These are phyloP conservation scores for Ursus arctos DNA, from an alignment of 2,113 vertebrate species.

Conservation along the genomic window DNA sequence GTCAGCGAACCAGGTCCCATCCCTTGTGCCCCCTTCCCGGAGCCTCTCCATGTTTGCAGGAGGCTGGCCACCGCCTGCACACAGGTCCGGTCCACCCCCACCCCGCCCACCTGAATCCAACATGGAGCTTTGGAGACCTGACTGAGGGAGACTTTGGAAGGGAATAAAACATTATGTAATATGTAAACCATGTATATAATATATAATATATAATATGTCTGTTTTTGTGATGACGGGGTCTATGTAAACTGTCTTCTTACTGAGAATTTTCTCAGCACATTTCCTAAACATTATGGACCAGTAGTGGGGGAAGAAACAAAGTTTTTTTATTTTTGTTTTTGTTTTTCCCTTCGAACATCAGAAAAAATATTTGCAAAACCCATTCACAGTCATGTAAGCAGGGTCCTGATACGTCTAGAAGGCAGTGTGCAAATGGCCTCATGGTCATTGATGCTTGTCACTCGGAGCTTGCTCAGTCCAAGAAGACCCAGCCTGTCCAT, in stretches of 20 bases:
- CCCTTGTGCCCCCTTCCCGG: too few species aligned
- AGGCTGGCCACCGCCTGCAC: background rate
- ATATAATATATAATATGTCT: too few species aligned
- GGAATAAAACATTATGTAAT: background rate
- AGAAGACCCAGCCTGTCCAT: background rate
- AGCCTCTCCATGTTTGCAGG: background rate
- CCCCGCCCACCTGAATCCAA: fast-evolving
- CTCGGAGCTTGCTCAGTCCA: too few species aligned
- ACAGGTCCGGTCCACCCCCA: fast-evolving
- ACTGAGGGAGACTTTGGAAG: background rate
- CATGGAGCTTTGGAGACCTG: background rate
- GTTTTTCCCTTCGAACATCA: background rate
- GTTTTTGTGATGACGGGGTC: background rate
- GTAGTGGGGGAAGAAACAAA: background rate
- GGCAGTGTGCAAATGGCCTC: fast-evolving
- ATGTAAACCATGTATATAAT: too few species aligned
- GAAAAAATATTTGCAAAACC: background rate
- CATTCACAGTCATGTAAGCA: background rate
- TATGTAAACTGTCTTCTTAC: background rate
- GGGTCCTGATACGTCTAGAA: background rate
- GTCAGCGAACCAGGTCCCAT: too few species aligned
- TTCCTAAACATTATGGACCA: background rate
- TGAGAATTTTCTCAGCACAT: background rate
- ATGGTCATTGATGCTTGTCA: background rate
- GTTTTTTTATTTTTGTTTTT: background rate